A percentile compares a stretch with the other conserved stretches of the same genome.
These are phyloP conservation scores for Drosophila triauraria DNA, from an alignment of 1,140 invertebrate species.

Conservation along the genomic window DNA sequence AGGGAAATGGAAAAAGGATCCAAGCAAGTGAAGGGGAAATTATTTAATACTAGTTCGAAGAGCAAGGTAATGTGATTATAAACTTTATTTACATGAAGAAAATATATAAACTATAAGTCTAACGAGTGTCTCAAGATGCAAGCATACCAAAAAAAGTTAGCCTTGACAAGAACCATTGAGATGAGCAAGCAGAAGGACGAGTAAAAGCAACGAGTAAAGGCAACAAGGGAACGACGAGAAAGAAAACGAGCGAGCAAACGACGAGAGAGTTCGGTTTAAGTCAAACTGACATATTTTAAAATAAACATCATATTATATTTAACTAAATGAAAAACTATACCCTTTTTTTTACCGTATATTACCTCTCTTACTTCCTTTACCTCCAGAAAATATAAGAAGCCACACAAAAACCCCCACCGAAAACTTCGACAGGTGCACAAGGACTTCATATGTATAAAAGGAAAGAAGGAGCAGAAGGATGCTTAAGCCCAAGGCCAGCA, in stretches of 20 bases:
- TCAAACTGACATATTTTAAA: too few relatives aligned
- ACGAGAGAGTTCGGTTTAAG: too few relatives aligned
- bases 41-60: background rate
- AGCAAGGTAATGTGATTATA: constrained; percentile 1
- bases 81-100: background rate
- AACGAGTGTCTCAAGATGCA: too few relatives aligned
- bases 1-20: constrained; percentile 1
- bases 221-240: background rate
- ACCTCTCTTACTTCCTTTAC: background rate
- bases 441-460: constrained; percentile 15
- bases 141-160: too few relatives aligned
- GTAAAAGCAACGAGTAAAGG: background rate
- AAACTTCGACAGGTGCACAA: background rate
- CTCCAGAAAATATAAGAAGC: constrained; percentile 1
- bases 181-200: background rate
- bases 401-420: background rate
- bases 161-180: background rate
- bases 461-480: background rate
- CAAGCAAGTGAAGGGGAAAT: background rate
- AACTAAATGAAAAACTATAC: too few relatives aligned
- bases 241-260: too few relatives aligned
- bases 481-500: constrained; percentile 8
- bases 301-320: too few relatives aligned
- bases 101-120: too few relatives aligned
- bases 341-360: too few relatives aligned